Percentiles rank a stretch among this genome's conserved stretches.
Evolutionary conservation across 1,140 invertebrate genomes (phyloP).

Genomic region (Drosophila sproati): DNA sequence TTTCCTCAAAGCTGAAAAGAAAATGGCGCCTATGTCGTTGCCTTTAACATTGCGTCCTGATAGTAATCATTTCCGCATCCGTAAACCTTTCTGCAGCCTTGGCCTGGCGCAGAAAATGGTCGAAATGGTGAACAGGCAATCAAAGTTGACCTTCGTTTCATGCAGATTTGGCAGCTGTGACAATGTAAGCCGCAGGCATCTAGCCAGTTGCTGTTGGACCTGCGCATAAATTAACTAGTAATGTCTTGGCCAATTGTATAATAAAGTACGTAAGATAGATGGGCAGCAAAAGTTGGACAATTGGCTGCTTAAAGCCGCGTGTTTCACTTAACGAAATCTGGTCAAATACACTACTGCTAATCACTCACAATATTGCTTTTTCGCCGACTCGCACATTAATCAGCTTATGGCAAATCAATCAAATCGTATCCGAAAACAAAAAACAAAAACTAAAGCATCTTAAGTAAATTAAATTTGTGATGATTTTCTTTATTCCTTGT

Average conservation of each 20-base stretch:
- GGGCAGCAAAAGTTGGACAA: slow-evolving; percentile 26
- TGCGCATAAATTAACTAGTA: slow-evolving; percentile 36
- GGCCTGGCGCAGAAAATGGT: slow-evolving; percentile 18
- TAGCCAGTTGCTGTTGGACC: slow-evolving; percentile 7
- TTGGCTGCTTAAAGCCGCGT: slow-evolving; percentile 30
- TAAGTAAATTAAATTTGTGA: slow-evolving; percentile 14
- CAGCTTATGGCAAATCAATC: slow-evolving; percentile 63
- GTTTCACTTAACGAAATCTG: slow-evolving; percentile 19
- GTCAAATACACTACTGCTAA: slow-evolving; percentile 47
- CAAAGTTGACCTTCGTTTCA: slow-evolving; percentile 56
- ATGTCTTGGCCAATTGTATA: slow-evolving; percentile 45
- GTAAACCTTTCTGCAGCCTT: slow-evolving; percentile 46
- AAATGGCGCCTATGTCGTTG: slow-evolving; percentile 29
- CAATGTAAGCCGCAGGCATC: slow-evolving; percentile 22
- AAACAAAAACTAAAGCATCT: slow-evolving; percentile 3
- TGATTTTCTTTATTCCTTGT: neutral
- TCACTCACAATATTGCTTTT: slow-evolving; percentile 35
- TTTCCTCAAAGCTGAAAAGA: slow-evolving; percentile 23
- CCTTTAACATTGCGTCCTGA: slow-evolving; percentile 14
- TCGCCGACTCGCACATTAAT: slow-evolving; percentile 48
- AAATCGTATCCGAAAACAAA: slow-evolving; percentile 34
- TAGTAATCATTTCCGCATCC: slow-evolving; percentile 59
- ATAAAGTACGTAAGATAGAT: slow-evolving; percentile 56
- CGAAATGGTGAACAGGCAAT: slow-evolving; percentile 16
- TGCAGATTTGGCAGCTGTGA: slow-evolving; percentile 45